Base-by-base conservation (phyloP, 2,113 vertebrate genomes). In the Psophia crepitans region DNA sequence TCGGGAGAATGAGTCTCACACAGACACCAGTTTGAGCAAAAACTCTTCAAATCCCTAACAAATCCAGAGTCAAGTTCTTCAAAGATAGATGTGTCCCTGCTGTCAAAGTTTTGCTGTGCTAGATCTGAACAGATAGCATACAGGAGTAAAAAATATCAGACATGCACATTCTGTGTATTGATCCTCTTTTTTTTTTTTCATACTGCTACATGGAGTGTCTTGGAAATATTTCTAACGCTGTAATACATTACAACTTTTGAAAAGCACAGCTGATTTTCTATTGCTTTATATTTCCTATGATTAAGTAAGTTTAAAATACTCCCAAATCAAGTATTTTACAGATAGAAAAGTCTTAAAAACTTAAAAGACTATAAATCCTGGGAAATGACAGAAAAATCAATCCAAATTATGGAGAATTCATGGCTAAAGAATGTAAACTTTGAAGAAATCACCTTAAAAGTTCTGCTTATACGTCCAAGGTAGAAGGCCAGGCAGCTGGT, bases 361-460 rank as follows among this genome's bases (percentile, higher is more conserved):
- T 80, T 63, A 66, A 53, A 90, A 75, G 26, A 37, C 18, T 63
- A 22, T 18, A 71, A 87, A 81, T 12, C 30, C n/a, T 51, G 5
- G 18, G 26, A 91, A 94, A 71, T 18, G 0, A 90, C 18, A 46
- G 54, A 88, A 91, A 93, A 93, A 83, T 58, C 78, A 76, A 61
- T 89, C 28, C 5, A 74, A 92, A 69, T 44, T 5, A 83, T 35
- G 21, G 26, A 90, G 41, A 80, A 92, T 46, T 74, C 33, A 41
- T 66, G 17, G 58, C 27, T 74, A 70, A 11, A 56, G 66, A 86
- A 74, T 14, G 27, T 27, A 54, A 93, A 90, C 28, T 46, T 77
- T 57, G 61, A 91, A 71, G 33, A 83, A 73, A 35, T 77, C 30
- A 0, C 27, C 56, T 16, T 21, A 66, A 76, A 15, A 74, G 16